These are phyloP conservation scores for Passerculus sandwichensis DNA, from an alignment of 2,797 vertebrate genomes.

Conservation along the genomic window DNA sequence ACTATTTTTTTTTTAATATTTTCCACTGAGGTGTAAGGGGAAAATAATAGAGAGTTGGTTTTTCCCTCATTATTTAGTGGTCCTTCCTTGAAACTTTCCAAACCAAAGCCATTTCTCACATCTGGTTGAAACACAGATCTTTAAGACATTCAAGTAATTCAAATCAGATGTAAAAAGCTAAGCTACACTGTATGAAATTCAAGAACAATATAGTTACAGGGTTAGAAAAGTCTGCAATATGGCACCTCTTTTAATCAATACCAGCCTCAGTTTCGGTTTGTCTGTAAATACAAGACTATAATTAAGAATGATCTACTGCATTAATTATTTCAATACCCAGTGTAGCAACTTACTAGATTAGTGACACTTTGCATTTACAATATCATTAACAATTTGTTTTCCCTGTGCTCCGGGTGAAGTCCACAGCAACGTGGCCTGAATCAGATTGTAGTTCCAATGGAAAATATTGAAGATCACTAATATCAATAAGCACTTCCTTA, in stretches of 20 bases:
- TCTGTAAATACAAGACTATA: slow-evolving; percentile 34
- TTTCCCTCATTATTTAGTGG: slow-evolving; percentile 55
- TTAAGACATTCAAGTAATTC: slow-evolving; percentile 66
- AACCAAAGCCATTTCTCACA: slow-evolving; percentile 59
- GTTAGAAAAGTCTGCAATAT: slow-evolving; percentile 54
- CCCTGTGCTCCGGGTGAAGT: not conserved
- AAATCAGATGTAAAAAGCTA: slow-evolving; percentile 66
- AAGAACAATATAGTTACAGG: slow-evolving; percentile 58
- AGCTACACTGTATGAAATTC: slow-evolving; percentile 59
- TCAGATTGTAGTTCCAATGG: not conserved
- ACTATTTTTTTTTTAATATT: not conserved
- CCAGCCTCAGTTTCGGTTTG: slow-evolving; percentile 42
- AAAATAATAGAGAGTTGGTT: not conserved
- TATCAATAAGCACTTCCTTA: slow-evolving; percentile 60
- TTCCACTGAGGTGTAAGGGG: slow-evolving; percentile 2
- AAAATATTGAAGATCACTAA: slow-evolving; percentile 67
- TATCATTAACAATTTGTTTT: not conserved
- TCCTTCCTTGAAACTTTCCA: slow-evolving; percentile 51
- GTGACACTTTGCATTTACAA: slow-evolving; percentile 5
- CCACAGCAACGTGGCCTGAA: not conserved
- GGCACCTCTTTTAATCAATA: slow-evolving; percentile 66
- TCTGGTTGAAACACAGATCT: slow-evolving; percentile 56
- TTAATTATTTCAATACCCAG: slow-evolving; percentile 31
- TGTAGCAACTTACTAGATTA: slow-evolving; percentile 7
- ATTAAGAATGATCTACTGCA: slow-evolving; percentile 40